A percentile compares a stretch with the other conserved stretches of the same genome.
These are phyloP conservation scores for Marmota monax DNA, from an alignment of 2,113 vertebrate genomes.

Conservation along the genomic window DNA sequence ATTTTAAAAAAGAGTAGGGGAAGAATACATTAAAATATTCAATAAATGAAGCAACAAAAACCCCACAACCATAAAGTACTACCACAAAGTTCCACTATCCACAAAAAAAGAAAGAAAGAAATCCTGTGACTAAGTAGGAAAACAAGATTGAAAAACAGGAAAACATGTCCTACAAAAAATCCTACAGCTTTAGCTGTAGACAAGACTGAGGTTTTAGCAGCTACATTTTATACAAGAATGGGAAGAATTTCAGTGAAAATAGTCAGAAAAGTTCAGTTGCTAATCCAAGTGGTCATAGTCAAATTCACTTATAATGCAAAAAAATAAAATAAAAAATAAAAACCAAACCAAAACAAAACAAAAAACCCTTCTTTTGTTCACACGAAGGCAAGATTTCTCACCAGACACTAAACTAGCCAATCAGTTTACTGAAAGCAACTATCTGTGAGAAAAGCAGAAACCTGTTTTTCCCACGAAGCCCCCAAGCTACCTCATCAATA, in stretches of 20 bases:
- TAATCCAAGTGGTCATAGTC: not conserved
- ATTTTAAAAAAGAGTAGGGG: not conserved
- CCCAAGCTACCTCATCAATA: constrained; percentile 11
- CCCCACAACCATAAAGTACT: not conserved
- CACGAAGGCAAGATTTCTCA: not conserved
- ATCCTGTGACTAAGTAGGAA: not conserved
- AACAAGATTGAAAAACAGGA: not conserved
- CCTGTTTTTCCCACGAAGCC: not conserved
- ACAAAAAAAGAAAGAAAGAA: not conserved
- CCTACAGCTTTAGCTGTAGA: not conserved
- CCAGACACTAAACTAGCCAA: not conserved
- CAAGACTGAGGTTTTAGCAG: not conserved
- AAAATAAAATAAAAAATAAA: not conserved
- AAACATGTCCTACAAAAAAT: not conserved
- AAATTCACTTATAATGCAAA: not conserved
- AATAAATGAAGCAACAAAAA: constrained; percentile 16
- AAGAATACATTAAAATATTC: not conserved
- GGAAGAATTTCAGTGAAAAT: not conserved
- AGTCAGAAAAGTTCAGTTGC: not conserved
- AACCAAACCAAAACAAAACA: no score
- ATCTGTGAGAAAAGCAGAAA: not conserved
- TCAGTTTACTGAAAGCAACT: not conserved
- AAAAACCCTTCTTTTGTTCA: not conserved
- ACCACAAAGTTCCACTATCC: not conserved
- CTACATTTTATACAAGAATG: not conserved